Evolutionary conservation across 2,888 invertebrate genomes (phyloP), one percentile per base, ranked within the genome.

Genomic region (Eugnorisma glareosa): DNA sequence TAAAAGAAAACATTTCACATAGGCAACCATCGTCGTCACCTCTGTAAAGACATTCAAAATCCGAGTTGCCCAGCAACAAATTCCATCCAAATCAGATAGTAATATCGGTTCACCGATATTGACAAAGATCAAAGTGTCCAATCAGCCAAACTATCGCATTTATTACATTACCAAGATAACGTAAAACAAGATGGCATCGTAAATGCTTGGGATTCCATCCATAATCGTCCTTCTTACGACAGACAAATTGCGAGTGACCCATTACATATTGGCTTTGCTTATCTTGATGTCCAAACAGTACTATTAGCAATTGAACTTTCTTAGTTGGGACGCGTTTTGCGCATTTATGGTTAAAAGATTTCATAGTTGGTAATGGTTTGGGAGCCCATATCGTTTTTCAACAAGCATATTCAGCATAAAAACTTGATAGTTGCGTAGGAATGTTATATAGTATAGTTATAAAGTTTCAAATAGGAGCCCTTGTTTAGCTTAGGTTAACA

Each of bases 81-180:
- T 59, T 40, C 37, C 10, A 48, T 18, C 2, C 7, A 31, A 45
- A 45, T 31, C 15, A n/a, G 24, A 37, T 11, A 28, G 11, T 31
- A 21, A 64, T 21, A 40, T 48, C 21, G 6, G 10, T 35, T 35
- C 21, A 73, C 2, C 2, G 11, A 67, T 28, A 81, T 66, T 28
- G 48, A 28, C 28, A 61, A 59, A 61, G 43, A 61, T 81, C 18
- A 37, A 74, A 81, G 18, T 63, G 70, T 83, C 40, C 71, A 71
- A 81, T 77, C 45, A 83, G 48, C 21, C 0, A 48, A 78, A 67
- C 78, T 48, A 67, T 57, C 40, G 18, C 48, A 83, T 78, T 78
- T 57, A 83, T 71, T 21, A 83, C 71, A 63, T 67, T 57, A n/a
- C 21, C n/a, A n/a, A 70, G 83, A 83, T 83, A 83, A 67, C 45